Base-by-base conservation (phyloP, 1,140 invertebrate species). In the Zaprionus inermis region DNA sequence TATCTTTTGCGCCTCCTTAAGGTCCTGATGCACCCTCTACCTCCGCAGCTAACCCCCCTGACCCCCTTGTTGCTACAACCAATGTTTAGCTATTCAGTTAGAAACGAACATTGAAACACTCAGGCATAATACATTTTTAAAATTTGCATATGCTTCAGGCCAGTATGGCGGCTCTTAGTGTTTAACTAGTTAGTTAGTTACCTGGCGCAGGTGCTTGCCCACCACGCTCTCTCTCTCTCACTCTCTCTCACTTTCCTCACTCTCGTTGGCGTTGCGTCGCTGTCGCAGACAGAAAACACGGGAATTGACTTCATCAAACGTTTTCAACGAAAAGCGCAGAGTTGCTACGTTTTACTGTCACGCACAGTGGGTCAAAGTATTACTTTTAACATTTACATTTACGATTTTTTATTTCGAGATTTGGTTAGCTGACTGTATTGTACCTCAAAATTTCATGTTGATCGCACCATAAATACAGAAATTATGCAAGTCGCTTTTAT, bases 151-250 rank as follows among this genome's bases (percentile, higher is more conserved):
- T 67, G 60, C 79, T 76, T 65, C 64, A 72, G 41, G 57, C 60
- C 51, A 76, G 67, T 75, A 76, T 73, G 64, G 73, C 69, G 71
- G 58, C 81, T 70, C 78, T 82, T 79, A 78, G 76, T 79, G 79
- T 79, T 84, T 86, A 83, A 79, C 79, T 83, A 82, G 82, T 88
- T 86, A 86, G 82, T 86, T 86, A 82, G 79, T 77, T 44, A 49
- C 18, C 18, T 22, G 16, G 81, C 64, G 32, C 34, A 44, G 68
- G 24, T 70, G 52, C 49, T 58, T 28, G 36, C 34, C n/a, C n/a
- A n/a, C n/a, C n/a, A n/a, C 24, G 3, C 3, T 28, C 24, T 28
- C 24, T 28, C 24, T 2, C 24, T 28, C 1, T 28, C 24, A 5
- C 3, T 28, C 24, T 28, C 46, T 24, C 22, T 11, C 20, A 22